Base-by-base conservation (phyloP, 1,140 invertebrate genomes). In the Euglossa dilemma region DNA sequence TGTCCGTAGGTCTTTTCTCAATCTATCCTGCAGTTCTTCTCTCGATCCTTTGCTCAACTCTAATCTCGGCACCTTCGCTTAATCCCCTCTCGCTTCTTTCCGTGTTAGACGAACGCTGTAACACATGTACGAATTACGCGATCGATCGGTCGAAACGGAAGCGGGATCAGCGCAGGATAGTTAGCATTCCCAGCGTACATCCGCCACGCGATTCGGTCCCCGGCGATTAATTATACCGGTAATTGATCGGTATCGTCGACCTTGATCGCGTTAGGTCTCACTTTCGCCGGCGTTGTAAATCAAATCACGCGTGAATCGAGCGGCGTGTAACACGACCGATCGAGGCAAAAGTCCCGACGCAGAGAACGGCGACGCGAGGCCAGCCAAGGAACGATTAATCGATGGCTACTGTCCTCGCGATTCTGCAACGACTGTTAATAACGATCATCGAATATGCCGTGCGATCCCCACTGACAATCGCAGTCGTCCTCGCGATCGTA, bases 231-330 rank as follows among this genome's bases (percentile, higher is more conserved):
- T 70, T 54, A 69, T 78, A 64, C 25, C 36, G 28, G 67, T 80
- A 80, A 84, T 84, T 80, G 76, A 80, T 64, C 71, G 23, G 64
- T 73, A 66, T 80, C 76, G 72, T 80, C 77, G 80, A 84, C 56
- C 76, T 70, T 64, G 81, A 76, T 80, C 80, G 71, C n/a, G 57
- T 66, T 45, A 14, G 9, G 23, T 79, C 69, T 87, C 82, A 66
- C 82, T 88, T 87, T 85, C 73, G 73, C 52, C 28, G 14, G 12
- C 28, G 52, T 81, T 67, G 87, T 63, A 50, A 87, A 77, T 78
- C 86, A n/a, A 85, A 85, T 87, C 82, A 87, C 73, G 85, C 73
- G 56, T 36, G 76, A 59, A 80, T 75, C 43, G 52, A 59, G 28
- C 18, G 63, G 54, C 70, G 47, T 45, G 63, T 77, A 83, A 83